These are phyloP conservation scores for Cephus sareptanus DNA, from an alignment of 2,888 invertebrate species.

Conservation along the genomic window DNA sequence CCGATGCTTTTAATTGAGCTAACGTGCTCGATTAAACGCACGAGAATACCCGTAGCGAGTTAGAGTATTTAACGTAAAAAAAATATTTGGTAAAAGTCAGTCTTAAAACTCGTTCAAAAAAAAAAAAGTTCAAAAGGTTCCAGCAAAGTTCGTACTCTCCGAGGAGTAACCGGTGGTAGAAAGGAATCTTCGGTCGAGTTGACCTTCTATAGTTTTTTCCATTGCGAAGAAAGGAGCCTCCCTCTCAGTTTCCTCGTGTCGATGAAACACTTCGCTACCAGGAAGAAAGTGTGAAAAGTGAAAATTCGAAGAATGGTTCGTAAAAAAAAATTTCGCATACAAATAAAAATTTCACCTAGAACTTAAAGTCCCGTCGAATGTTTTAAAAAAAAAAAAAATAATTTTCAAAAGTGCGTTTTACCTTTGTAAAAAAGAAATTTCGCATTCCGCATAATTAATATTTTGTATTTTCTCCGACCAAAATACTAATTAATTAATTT, in stretches of 20 bases:
- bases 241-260: neutral
- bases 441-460: neutral
- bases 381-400: neutral
- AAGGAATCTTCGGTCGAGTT: neutral
- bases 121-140: neutral
- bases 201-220: neutral
- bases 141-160: neutral
- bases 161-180: neutral
- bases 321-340: neutral
- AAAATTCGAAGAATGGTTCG: neutral
- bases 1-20: neutral
- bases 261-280: neutral
- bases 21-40: neutral
- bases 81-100: neutral
- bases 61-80: neutral
- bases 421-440: too few species aligned
- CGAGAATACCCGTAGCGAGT: too few species aligned
- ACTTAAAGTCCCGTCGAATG: neutral
- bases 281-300: neutral
- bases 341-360: neutral
- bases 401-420: neutral
- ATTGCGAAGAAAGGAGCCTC: neutral
- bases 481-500: neutral
- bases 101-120: neutral
- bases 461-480: neutral